These are phyloP conservation scores for Drosophila baimaii DNA, from an alignment of 1,140 invertebrate genomes.

Conservation along the genomic window DNA sequence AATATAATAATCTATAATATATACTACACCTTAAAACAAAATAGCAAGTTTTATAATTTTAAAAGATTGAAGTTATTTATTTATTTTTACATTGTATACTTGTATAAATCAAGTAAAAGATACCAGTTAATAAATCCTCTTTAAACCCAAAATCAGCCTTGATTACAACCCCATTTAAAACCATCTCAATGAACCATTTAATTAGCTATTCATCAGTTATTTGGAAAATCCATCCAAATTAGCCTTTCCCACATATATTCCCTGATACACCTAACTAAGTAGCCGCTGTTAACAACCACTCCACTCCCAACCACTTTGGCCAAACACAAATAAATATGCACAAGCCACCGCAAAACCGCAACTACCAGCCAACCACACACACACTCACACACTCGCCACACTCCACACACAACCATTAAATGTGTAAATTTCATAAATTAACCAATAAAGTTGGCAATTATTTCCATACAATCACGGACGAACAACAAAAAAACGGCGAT, in stretches of 20 bases:
- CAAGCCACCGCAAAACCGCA: constrained; percentile 40
- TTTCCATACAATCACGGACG: constrained; percentile 56
- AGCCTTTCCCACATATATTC: constrained; percentile 3
- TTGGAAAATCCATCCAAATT: not conserved
- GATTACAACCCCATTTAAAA: not conserved
- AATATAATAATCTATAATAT: no score
- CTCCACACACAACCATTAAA: constrained; percentile 50
- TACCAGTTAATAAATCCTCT: not conserved
- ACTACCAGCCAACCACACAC: constrained; percentile 35
- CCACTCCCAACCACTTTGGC: constrained; percentile 26
- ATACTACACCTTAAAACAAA: no score
- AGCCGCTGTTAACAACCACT: constrained; percentile 40
- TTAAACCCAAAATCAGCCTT: not conserved
- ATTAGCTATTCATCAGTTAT: not conserved
- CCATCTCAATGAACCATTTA: not conserved
- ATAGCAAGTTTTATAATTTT: no score
- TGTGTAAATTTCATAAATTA: constrained; percentile 79
- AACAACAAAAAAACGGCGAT: constrained; percentile 8
- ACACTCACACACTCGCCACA: constrained; percentile 6
- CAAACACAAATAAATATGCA: constrained; percentile 47
- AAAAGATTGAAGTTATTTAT: no score
- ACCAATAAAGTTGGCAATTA: constrained; percentile 76
- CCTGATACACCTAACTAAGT: constrained; percentile 32
- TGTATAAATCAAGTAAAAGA: not conserved
- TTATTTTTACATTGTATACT: no score